Evolutionary conservation across 2,888 invertebrate species (phyloP).

Genomic region (Pemphredon lugubris): DNA sequence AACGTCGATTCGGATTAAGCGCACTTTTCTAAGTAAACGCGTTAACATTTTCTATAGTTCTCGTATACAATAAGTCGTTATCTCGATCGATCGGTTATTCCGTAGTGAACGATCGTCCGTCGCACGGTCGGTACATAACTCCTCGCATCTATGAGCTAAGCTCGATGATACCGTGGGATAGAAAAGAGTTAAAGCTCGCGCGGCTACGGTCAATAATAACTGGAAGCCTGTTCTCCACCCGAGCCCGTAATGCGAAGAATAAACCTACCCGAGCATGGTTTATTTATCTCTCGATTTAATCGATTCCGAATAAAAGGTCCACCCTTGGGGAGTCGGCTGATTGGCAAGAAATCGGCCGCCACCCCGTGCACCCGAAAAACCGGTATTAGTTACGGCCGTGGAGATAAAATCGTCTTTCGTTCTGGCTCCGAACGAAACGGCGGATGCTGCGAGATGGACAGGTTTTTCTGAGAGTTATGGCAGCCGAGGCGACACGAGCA

Average conservation of each 20-base stretch:
- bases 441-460: conserved; percentile 45
- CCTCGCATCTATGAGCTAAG: background rate
- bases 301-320: conserved; percentile 60
- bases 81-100: too few relatives aligned
- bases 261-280: conserved; percentile 53
- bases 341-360: conserved; percentile 68
- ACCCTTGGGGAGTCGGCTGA: conserved; percentile 52
- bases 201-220: conserved; percentile 33
- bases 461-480: conserved; percentile 58
- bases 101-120: background rate
- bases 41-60: too few relatives aligned
- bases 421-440: conserved; percentile 44
- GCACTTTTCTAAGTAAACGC: too few relatives aligned
- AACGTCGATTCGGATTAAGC: too few relatives aligned
- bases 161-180: conserved; percentile 16
- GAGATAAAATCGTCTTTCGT: conserved; percentile 63
- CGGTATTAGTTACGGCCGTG: conserved; percentile 66
- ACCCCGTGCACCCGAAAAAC: conserved; percentile 62
- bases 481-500: conserved; percentile 52
- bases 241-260: conserved; percentile 42
- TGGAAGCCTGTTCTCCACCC: conserved; percentile 14
- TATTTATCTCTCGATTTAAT: conserved; percentile 63
- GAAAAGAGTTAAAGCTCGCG: conserved; percentile 8
- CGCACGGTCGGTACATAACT: conserved; percentile 3
- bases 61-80: too few relatives aligned